phyloP scores from a whole-genome alignment of 2,888 invertebrate species.

The Portevinia maculata region DNA sequence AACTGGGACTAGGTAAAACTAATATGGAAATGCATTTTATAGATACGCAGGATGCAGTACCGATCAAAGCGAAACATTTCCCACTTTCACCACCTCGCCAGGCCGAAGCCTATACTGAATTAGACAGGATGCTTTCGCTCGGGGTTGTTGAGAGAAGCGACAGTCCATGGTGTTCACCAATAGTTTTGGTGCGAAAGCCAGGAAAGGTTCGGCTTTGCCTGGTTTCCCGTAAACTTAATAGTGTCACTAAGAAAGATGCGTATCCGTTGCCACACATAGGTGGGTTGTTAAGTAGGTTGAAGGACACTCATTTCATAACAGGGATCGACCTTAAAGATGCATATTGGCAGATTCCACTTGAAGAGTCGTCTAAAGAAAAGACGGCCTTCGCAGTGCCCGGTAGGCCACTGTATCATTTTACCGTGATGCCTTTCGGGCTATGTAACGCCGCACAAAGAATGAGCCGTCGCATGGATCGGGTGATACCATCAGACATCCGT shows the following conservation, averaged over 20 bases:
- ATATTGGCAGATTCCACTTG: conserved; percentile 54
- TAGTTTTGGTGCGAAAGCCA: too few species aligned
- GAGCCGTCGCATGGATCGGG: conserved; percentile 74
- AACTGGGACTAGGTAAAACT: background rate
- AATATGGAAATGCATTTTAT: background rate
- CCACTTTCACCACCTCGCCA: conserved; percentile 59
- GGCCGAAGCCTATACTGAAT: conserved; percentile 45
- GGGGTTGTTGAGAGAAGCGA: conserved; percentile 38
- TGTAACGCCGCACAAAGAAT: conserved; percentile 75
- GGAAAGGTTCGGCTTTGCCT: conserved; percentile 72
- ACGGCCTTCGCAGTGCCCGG: conserved; percentile 61
- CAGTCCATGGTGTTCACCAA: background rate
- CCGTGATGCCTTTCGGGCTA: conserved; percentile 57
- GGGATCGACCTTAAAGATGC: conserved; percentile 47
- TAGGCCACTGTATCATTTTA: conserved; percentile 53
- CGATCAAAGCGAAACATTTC: conserved; percentile 47
- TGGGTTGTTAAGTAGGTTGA: conserved; percentile 50
- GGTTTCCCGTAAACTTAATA: conserved; percentile 76
- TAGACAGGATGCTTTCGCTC: conserved; percentile 50
- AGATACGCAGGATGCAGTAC: conserved; percentile 16
- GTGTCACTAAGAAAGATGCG: conserved; percentile 70
- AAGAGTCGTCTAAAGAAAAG: conserved; percentile 28
- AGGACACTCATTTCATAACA: conserved; percentile 35
- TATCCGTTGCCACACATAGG: conserved; percentile 68
- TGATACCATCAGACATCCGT: conserved; percentile 63